phyloP scores from a whole-genome alignment of 2,888 invertebrate species.

The Diachrysia chrysitis region DNA sequence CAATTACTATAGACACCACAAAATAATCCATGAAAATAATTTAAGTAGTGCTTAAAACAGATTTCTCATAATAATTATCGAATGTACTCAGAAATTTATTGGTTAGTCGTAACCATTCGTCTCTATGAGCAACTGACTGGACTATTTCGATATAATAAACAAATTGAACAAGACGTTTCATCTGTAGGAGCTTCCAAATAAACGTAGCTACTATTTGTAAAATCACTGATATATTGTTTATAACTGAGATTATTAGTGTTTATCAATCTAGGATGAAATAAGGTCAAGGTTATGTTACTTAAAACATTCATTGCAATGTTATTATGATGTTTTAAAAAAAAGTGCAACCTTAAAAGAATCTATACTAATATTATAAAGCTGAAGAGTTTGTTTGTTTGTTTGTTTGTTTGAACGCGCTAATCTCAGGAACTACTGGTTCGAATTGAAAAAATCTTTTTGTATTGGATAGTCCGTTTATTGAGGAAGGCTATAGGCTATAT shows the following conservation, averaged over 20 bases:
- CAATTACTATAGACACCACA: no score
- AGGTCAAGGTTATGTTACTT: no score
- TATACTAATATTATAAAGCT: no score
- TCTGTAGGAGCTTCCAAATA: neutral
- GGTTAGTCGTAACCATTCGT: neutral
- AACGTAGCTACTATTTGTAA: neutral
- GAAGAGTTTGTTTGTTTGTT: no score
- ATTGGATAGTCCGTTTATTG: no score
- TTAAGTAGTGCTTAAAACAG: neutral
- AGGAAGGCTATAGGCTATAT: no score
- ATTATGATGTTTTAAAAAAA: no score
- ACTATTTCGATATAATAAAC: neutral
- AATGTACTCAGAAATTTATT: neutral
- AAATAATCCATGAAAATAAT: no score
- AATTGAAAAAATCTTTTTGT: no score
- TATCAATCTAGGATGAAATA: neutral
- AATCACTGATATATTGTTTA: neutral
- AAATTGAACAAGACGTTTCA: neutral
- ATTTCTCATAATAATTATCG: slow-evolving; percentile 4
- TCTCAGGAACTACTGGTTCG: no score
- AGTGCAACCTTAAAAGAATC: no score
- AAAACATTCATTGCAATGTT: neutral
- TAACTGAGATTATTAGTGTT: neutral
- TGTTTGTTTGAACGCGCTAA: no score
- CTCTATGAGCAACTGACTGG: neutral